A percentile compares a stretch with the other conserved stretches of the same genome.
Conservation (phyloP, 2,888 invertebrate species). For the Rhimphoctona megacephalus region DNA sequence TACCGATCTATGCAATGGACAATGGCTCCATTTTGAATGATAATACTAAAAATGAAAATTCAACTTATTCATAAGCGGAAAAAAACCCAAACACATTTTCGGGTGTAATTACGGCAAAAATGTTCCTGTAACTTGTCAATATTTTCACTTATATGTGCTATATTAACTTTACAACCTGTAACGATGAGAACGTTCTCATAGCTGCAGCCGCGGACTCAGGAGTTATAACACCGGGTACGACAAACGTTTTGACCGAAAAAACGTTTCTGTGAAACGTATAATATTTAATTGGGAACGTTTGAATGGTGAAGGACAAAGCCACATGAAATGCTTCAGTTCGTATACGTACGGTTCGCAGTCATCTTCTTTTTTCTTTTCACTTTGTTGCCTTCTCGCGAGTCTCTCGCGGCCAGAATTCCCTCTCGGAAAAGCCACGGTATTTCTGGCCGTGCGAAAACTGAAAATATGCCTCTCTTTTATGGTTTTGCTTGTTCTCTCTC, state of each 20-base stretch:
- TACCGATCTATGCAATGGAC: background rate
- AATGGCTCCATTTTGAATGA: background rate
- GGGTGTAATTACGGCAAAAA: background rate
- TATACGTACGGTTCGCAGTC: slow-evolving; percentile 12
- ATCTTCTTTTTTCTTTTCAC: slow-evolving; percentile 20
- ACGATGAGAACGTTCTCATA: background rate
- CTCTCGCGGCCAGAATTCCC: slow-evolving; percentile 13
- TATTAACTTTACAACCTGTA: background rate
- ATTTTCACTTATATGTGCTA: no score
- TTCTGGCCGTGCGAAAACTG: slow-evolving; percentile 32
- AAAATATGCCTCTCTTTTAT: slow-evolving; percentile 36
- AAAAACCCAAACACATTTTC: background rate
- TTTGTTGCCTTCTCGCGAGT: slow-evolving; percentile 18
- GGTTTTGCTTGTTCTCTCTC: slow-evolving; percentile 15
- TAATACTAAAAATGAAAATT: background rate
- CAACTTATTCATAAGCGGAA: background rate
- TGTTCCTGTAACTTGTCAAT: no score
- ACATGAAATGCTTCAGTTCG: slow-evolving; percentile 12
- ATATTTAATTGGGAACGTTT: slow-evolving; percentile 42
- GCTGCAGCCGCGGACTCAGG: background rate
- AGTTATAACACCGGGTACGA: background rate
- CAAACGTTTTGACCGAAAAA: slow-evolving; percentile 18
- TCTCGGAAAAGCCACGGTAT: slow-evolving; percentile 11
- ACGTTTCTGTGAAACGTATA: slow-evolving; percentile 26
- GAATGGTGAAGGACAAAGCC: slow-evolving; percentile 6